These are phyloP conservation scores for Eurois occulta DNA, from an alignment of 2,888 invertebrate genomes.

Conservation along the genomic window DNA sequence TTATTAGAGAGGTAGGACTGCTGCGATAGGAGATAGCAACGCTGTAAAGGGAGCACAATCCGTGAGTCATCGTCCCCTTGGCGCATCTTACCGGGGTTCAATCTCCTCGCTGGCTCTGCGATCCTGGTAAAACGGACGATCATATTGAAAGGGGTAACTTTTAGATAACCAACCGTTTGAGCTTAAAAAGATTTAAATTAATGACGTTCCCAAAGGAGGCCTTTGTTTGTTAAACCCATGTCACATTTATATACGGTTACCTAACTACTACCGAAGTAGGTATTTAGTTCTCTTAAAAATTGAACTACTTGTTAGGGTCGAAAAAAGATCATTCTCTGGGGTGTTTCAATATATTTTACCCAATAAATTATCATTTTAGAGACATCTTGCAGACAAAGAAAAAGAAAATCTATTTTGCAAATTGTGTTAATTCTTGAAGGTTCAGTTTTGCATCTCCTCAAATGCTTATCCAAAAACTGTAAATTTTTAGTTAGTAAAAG, in stretches of 20 bases:
- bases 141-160: constrained; percentile 72
- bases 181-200: constrained; percentile 42
- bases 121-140: constrained; percentile 73
- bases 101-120: constrained; percentile 71
- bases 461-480: neutral
- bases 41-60: constrained; percentile 63
- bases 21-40: constrained; percentile 54
- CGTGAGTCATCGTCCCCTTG: constrained; percentile 70
- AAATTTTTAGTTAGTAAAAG: neutral
- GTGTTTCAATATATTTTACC: constrained; percentile 10
- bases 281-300: constrained; percentile 19
- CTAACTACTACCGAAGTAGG: neutral
- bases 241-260: constrained; percentile 30
- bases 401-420: neutral
- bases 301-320: neutral
- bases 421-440: neutral
- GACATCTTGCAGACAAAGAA: neutral
- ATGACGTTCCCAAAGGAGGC: constrained; percentile 20
- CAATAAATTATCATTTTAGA: neutral
- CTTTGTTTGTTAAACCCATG: constrained; percentile 28
- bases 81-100: constrained; percentile 68
- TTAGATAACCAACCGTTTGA: constrained; percentile 58
- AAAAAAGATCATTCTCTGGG: neutral
- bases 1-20: constrained; percentile 47
- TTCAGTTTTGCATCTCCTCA: neutral